Percentiles rank a stretch among this genome's conserved stretches.
Conservation (phyloP, 2,888 invertebrate genomes). For the Ophion slaviceki region DNA sequence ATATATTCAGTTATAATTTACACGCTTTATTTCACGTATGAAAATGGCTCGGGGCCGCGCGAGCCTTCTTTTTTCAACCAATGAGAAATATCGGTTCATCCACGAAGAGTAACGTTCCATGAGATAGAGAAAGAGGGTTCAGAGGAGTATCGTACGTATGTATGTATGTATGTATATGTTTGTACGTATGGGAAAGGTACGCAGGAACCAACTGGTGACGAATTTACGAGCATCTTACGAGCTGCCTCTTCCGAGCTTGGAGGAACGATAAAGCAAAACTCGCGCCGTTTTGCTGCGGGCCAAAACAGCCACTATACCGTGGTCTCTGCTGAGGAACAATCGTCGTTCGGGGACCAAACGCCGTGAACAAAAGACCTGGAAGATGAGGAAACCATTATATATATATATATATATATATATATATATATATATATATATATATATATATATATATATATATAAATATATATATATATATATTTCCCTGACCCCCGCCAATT, state of each 20-base stretch:
- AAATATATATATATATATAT: not conserved
- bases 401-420: not conserved
- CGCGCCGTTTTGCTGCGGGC: conserved; percentile 11
- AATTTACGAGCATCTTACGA: conserved; percentile 78
- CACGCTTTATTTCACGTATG: conserved; percentile 51
- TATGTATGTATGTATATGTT: not conserved
- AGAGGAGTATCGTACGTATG: conserved; percentile 47
- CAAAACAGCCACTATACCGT: conserved; percentile 18
- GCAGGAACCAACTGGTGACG: conserved; percentile 75
- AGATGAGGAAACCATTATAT: not conserved
- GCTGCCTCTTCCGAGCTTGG: conserved; percentile 71
- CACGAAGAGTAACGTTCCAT: conserved; percentile 8
- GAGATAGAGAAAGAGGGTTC: conserved; percentile 69
- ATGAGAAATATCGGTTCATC: conserved; percentile 73
- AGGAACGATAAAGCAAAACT: conserved; percentile 59
- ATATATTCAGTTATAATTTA: conserved; percentile 48
- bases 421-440: too few species aligned
- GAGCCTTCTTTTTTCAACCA: conserved; percentile 48
- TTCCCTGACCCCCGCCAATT: too few species aligned
- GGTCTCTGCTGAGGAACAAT: conserved; percentile 31
- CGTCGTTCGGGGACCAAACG: conserved; percentile 25
- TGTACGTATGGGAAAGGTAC: conserved; percentile 56
- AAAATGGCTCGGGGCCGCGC: conserved; percentile 52
- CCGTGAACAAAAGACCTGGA: conserved; percentile 1
- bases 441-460: too few species aligned